These are phyloP conservation scores for Nothoprocta perdicaria DNA, from an alignment of 2,113 vertebrate species.

Conservation along the genomic window DNA sequence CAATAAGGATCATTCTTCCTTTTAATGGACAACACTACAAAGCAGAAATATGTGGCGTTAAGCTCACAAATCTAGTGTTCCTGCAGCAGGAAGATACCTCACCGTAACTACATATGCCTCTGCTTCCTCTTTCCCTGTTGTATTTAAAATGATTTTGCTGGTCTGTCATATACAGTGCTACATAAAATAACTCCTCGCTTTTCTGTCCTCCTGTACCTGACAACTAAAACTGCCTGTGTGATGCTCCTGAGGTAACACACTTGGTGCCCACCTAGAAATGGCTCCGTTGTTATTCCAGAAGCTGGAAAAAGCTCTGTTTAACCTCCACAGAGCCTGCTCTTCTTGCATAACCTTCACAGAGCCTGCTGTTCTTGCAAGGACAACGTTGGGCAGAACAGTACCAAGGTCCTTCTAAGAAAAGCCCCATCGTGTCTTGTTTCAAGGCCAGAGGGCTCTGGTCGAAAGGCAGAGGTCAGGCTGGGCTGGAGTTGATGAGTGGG, in stretches of 20 bases:
- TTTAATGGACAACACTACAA: not conserved
- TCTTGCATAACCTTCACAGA: not conserved
- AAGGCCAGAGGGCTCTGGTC: not conserved
- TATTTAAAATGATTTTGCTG: not conserved
- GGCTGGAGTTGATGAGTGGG: not conserved
- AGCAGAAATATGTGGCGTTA: not conserved
- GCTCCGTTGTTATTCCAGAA: not conserved
- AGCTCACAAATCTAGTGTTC: not conserved
- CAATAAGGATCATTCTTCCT: not conserved
- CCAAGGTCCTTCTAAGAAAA: not conserved
- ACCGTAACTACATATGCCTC: not conserved
- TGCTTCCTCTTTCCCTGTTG: not conserved
- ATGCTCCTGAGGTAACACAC: not conserved
- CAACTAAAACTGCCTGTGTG: fast-evolving
- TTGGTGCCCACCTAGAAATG: not conserved
- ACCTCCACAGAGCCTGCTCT: fast-evolving
- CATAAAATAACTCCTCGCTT: not conserved
- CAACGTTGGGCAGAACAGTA: not conserved
- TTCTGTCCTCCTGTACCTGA: not conserved
- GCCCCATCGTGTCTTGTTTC: not conserved
- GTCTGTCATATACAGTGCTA: not conserved
- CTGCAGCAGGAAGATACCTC: not conserved
- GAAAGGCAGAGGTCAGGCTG: not conserved
- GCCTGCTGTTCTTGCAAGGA: not conserved
- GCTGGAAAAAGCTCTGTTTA: not conserved